Base-by-base conservation (phyloP, 2,113 vertebrate species). In the Callocephalon fimbriatum region DNA sequence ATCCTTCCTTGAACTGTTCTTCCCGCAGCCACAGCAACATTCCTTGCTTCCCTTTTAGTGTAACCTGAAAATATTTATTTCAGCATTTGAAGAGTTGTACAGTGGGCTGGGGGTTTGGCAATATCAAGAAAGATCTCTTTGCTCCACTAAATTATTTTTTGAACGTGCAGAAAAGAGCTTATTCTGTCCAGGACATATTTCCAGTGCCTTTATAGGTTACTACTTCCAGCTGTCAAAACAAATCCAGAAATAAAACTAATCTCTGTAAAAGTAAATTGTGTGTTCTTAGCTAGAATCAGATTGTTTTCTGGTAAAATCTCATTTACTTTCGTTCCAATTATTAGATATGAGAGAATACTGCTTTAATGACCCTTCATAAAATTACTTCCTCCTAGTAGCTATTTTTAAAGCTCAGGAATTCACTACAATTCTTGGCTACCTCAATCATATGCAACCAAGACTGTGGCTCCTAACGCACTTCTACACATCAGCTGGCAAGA, bases 221-320 rank as follows among this genome's bases (percentile, higher is more conserved):
- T 68, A 35, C 26, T 93, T 83, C 31, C 90, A 93, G 77, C 82
- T 95, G 93, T 74, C 84, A 90, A 76, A 94, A 90, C 40, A 90
- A 90, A 75, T 38, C 71, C 81, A 90, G 53, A 88, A 93, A 62
- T 37, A 29, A 80, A 93, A 66, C 25, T 17, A 26, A 71, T 54
- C 32, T 71, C 59, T 71, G 10, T 50, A 68, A 50, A 50, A 85
- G 27, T 22, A 62, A 68, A 1, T 17, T 62, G 50, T 13, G 23
- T 58, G 27, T 44, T 67, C 38, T 70, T 74, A 14, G 67, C 12
- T 37, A 90, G 63, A 88, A 88, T 53, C 16, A 25, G 29, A 42
- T 77, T 80, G 32, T 71, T 86, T 74, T 79, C 42, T 61, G 27
- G 20, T 86, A 92, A 94, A 62, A 27, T 27, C 27, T 62, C 7